Percentiles rank a stretch among this genome's conserved stretches.
Conservation (phyloP, 53 echinoderm and acorn worm genomes). For the Temnopleurus reevesii region DNA sequence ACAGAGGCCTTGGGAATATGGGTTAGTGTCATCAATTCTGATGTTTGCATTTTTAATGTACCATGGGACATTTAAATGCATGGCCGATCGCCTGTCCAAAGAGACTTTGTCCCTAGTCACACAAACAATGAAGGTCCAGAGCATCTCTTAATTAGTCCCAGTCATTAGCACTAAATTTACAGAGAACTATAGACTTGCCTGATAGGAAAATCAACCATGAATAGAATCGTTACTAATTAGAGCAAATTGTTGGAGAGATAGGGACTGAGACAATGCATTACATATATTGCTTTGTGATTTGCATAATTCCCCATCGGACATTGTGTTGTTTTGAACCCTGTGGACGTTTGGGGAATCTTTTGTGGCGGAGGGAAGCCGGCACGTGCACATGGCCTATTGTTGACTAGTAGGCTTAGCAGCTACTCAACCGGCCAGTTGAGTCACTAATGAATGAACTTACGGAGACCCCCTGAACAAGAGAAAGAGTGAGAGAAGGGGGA, state of each 20-base stretch:
- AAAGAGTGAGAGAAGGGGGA: neutral
- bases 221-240: conserved; percentile 15
- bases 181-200: neutral
- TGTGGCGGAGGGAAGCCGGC: neutral
- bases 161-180: neutral
- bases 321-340: neutral
- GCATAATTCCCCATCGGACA: conserved; percentile 29
- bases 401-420: conserved; percentile 46
- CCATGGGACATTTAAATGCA: neutral
- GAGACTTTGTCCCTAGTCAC: neutral
- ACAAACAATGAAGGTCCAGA: neutral
- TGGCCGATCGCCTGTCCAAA: neutral
- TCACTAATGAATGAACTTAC: conserved; percentile 44
- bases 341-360: neutral
- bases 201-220: neutral
- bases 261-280: neutral
- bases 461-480: conserved; percentile 3
- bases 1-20: neutral
- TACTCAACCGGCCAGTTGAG: conserved; percentile 34
- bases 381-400: conserved; percentile 31
- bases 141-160: conserved; percentile 3
- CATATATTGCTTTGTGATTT: conserved; percentile 28
- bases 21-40: neutral
- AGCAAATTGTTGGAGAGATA: neutral
- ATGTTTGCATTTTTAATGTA: neutral